Percentiles rank a stretch among this genome's conserved stretches.
phyloP scores from a whole-genome alignment of 2,113 vertebrate genomes.

The Litocranius walleri region DNA sequence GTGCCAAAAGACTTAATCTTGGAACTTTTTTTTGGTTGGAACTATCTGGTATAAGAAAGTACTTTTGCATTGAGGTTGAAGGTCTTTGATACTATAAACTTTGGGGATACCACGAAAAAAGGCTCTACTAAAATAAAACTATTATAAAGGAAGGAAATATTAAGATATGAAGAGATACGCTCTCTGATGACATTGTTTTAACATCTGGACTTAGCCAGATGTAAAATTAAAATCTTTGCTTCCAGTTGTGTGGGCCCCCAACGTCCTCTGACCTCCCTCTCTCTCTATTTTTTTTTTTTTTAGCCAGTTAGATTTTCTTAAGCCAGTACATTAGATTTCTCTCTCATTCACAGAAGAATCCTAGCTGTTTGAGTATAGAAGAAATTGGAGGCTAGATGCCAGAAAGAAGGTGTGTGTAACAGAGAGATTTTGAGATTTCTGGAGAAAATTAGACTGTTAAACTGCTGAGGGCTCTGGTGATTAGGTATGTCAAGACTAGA shows the following conservation, averaged over 20 bases:
- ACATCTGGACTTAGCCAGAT: background rate
- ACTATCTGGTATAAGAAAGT: background rate
- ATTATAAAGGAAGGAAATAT: background rate
- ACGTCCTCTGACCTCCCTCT: fast-evolving
- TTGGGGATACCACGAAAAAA: background rate
- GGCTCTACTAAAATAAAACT: background rate
- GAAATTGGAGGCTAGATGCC: background rate
- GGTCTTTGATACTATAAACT: background rate
- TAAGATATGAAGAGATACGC: background rate
- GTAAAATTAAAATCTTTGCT: background rate
- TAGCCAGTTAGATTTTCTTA: background rate
- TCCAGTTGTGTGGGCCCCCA: background rate
- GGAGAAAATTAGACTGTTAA: background rate
- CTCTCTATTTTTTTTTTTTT: background rate
- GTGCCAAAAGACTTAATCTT: background rate
- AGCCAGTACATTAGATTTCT: background rate
- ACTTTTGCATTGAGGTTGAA: background rate
- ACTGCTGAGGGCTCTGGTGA: background rate
- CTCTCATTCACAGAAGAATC: background rate
- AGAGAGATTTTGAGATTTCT: background rate
- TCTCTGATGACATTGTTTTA: background rate
- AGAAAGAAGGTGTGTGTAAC: background rate
- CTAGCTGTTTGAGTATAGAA: background rate
- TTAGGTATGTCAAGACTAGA: background rate
- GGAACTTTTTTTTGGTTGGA: background rate